A percentile compares a stretch with the other conserved stretches of the same genome.
Conservation (phyloP, 2,888 invertebrate genomes). For the Rambutsinella grinnellia region DNA sequence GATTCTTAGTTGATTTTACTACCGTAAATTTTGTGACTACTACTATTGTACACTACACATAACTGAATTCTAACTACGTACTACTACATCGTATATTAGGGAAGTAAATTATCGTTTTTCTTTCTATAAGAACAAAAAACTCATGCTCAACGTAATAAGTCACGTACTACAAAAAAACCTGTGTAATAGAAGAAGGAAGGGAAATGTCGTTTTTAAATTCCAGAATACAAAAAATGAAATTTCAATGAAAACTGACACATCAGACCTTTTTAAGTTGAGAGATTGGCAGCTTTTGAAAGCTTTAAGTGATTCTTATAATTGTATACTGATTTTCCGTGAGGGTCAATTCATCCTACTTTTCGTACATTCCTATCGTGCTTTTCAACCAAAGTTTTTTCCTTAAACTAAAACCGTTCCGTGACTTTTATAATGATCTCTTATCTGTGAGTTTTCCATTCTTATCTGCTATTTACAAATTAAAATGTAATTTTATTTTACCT, state of each 20-base stretch:
- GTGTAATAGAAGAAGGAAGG: background rate
- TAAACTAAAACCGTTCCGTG: background rate
- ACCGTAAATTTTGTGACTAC: background rate
- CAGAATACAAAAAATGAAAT: background rate
- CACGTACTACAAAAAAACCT: slow-evolving; percentile 46
- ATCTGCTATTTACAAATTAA: too few species aligned
- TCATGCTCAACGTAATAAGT: slow-evolving; percentile 61
- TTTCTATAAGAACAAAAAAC: slow-evolving; percentile 44
- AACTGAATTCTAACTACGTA: slow-evolving; percentile 2
- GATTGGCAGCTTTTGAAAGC: background rate
- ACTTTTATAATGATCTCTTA: background rate
- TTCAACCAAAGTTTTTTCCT: slow-evolving; percentile 8
- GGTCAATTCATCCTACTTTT: slow-evolving; percentile 1
- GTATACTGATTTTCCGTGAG: too few species aligned
- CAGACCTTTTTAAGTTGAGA: too few species aligned
- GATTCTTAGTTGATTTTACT: background rate
- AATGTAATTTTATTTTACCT: too few species aligned
- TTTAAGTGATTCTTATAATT: background rate
- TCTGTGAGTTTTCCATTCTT: too few species aligned
- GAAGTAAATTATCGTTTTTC: slow-evolving; percentile 36
- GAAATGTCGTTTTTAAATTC: background rate
- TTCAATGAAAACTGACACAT: background rate
- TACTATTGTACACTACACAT: slow-evolving; percentile 13
- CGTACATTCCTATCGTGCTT: background rate
- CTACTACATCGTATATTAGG: slow-evolving; percentile 15